These are phyloP conservation scores for Sinosuthora webbiana DNA, from an alignment of 2,113 vertebrate genomes.

Conservation along the genomic window DNA sequence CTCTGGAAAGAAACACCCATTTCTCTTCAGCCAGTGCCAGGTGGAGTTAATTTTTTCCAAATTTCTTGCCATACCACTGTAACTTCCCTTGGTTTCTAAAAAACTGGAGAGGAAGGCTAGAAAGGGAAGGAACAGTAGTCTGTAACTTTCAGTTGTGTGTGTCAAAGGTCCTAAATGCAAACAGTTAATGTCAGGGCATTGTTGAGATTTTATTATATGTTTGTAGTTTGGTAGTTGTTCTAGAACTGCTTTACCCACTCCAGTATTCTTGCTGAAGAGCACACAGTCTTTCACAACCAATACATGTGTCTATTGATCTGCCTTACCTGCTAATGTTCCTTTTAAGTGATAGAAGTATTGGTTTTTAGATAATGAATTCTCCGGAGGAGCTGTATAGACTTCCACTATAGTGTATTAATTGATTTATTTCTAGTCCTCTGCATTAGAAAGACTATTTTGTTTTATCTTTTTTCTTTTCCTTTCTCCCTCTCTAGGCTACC, in stretches of 20 bases:
- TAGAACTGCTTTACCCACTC: neutral
- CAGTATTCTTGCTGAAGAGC: neutral
- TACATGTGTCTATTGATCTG: neutral
- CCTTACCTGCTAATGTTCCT: neutral
- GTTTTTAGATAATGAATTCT: neutral
- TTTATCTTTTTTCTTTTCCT: neutral
- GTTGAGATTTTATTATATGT: neutral
- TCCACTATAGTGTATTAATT: neutral
- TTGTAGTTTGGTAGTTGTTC: neutral
- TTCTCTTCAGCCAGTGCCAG: slow-evolving; percentile 98
- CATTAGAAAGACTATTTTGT: neutral
- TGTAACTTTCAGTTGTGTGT: neutral
- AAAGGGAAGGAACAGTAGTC: neutral
- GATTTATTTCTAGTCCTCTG: neutral
- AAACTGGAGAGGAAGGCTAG: neutral
- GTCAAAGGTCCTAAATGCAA: neutral
- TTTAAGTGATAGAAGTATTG: neutral
- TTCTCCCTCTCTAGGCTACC: slow-evolving; percentile 74
- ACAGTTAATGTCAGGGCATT: neutral
- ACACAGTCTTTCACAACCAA: neutral
- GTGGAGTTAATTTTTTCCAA: slow-evolving; percentile 57
- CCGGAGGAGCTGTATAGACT: neutral
- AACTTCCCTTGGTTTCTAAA: neutral
- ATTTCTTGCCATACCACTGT: neutral
- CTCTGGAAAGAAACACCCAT: slow-evolving; percentile 89